Conservation (phyloP, 2,797 vertebrate genomes). For the Furcifer pardalis region DNA sequence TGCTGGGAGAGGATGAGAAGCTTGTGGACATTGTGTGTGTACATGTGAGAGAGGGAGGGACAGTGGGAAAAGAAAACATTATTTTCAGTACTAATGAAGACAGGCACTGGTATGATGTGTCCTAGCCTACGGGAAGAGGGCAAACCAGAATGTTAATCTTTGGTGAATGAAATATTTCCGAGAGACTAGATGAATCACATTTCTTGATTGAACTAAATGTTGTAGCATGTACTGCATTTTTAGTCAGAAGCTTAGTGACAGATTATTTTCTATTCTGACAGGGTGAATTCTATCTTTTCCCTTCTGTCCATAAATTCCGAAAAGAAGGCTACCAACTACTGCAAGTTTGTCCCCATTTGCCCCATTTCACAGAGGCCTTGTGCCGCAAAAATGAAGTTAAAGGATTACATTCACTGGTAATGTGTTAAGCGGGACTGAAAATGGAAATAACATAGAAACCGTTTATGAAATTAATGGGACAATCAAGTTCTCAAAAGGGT, state of each 20-base stretch:
- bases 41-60: no score
- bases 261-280: neutral
- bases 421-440: neutral
- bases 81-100: slow-evolving; percentile 4
- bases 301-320: neutral
- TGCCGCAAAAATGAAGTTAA: neutral
- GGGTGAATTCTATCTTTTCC: neutral
- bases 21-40: neutral
- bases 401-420: neutral
- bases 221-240: neutral
- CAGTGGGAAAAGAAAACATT: neutral
- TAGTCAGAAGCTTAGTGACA: neutral
- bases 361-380: neutral
- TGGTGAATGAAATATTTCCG: neutral
- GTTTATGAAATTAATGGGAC: slow-evolving; percentile 7
- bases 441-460: slow-evolving; percentile 1
- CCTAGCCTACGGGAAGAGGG: neutral
- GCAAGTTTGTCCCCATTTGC: neutral
- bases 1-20: neutral
- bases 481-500: neutral
- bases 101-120: neutral
- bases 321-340: neutral
- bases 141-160: neutral
- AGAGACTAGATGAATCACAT: neutral
- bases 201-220: neutral